Evolutionary conservation across 2,797 vertebrate species (phyloP), one percentile per base, ranked within the genome.

Genomic region (Gouania willdenowi): DNA sequence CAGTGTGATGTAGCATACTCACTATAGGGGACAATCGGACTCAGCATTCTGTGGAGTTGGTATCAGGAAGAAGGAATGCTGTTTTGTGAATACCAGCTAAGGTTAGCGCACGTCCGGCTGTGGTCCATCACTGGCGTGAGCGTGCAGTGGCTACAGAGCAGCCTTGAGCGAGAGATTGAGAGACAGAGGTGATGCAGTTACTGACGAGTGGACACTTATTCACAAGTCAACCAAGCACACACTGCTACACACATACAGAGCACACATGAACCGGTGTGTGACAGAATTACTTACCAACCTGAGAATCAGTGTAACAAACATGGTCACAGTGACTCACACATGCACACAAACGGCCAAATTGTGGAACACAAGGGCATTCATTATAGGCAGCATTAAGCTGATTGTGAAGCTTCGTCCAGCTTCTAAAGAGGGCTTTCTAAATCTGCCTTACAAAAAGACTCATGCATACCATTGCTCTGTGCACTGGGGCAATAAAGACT

Each of bases 31-130:
- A 89, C 88, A 84, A 90, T 87, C 52, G 88, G 86, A 89, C 88
- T 91, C 89, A 91, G 88, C 89, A 91, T 91, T 91, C 86, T 91
- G 89, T 73, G 86, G 81, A 81, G 77, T 82, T 89, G 85, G 82
- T 87, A 80, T 89, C 79, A 78, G 66, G 85, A 76, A 83, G 61
- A 82, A 81, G 76, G 78, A 88, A 78, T 83, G 81, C 77, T 76
- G 82, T 81, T 84, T 76, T 54, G 73, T 63, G 77, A 84, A 84
- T 60, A 69, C 82, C 86, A 75, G 78, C 71, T 76, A 64, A 67
- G 79, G 73, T 87, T 83, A 85, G 83, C 48, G 52, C 77, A 75
- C 66, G 55, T 83, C 71, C 71, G 66, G 67, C 79, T 79, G 85
- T 74, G 72, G 82, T 88, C 86, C 89, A 89, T 91, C 83, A 79